phyloP scores from a whole-genome alignment of 1,140 invertebrate species.

The Drosophila tsacasi region DNA sequence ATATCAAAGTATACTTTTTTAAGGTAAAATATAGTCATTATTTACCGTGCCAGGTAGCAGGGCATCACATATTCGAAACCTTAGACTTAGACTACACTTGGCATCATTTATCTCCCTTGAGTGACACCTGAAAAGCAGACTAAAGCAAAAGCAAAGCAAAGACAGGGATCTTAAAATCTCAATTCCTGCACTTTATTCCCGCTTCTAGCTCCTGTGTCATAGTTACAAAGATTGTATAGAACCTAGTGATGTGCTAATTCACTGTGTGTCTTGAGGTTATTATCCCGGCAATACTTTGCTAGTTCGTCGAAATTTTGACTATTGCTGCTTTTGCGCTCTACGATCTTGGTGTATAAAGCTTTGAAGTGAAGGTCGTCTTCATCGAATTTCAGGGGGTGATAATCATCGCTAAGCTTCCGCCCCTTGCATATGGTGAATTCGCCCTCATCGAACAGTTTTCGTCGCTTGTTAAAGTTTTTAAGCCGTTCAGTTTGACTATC shows the following conservation, averaged over 20 bases:
- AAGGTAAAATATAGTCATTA: neutral
- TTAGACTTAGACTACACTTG: neutral
- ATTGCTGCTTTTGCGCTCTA: neutral
- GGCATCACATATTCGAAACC: neutral
- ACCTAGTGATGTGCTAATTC: neutral
- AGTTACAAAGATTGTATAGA: neutral
- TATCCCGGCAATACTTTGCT: neutral
- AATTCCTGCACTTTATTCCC: conserved; percentile 10
- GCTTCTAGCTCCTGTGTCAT: neutral
- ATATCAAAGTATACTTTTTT: neutral
- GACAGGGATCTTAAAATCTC: neutral
- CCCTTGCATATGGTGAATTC: conserved; percentile 46
- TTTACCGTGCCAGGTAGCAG: neutral
- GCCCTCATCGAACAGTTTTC: conserved; percentile 27
- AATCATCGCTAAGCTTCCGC: conserved; percentile 14
- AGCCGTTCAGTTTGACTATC: neutral
- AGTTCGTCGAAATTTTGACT: neutral
- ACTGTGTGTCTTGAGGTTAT: neutral
- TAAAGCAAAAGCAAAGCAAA: neutral
- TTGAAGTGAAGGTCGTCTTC: neutral
- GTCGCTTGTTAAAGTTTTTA: neutral
- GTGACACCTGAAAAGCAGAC: neutral
- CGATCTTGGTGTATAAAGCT: neutral
- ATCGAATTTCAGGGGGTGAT: neutral
- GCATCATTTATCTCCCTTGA: conserved; percentile 21